Evolutionary conservation across 1,140 invertebrate genomes (phyloP), one percentile per base, ranked within the genome.

Genomic region (Schlechtendalia chinensis): DNA sequence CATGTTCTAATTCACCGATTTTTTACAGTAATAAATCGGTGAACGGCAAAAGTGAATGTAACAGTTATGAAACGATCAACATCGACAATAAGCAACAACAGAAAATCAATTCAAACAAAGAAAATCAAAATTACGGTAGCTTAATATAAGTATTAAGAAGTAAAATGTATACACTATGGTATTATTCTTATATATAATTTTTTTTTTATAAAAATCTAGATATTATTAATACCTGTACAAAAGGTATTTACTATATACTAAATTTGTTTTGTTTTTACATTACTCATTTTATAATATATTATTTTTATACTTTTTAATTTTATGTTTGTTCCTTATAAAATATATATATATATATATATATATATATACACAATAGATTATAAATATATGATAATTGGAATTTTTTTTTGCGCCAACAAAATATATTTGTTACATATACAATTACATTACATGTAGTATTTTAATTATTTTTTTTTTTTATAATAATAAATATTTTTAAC

Each of bases 1-100:
- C 4, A 14, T 29, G 22, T n/a, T n/a, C 32, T 67, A 22, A 69
- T 47, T 47, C 14, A 16, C 3, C 8, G 32, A 4, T 39, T 39
- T 39, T 39, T 61, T 59, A 24, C 39, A 79, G 75, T n/a, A 79
- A 79, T 29, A 79, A 59, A 50, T 79, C 75, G 8, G 58, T 79
- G 1, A 79, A 79, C 61, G 58, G 75, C 5, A 79, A 79, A 61
- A 79, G 75, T 50, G 75, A 79, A 63, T 79, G n/a, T 50, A 61
- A 79, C 17, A 79, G 58, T 63, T 22, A 47, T 50, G 39, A 47
- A 27, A 6, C 5, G 45, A 45, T 22, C 50, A 63, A 63, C 29
- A 63, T 63, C 45, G 58, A 79, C 47, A 79, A 79, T 47, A 63
- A 79, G 39, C 75, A 79, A n/a, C 58, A 39, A 47, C 8, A 4